phyloP scores from a whole-genome alignment of 2,888 invertebrate genomes.

The Acanthopleura granulata region DNA sequence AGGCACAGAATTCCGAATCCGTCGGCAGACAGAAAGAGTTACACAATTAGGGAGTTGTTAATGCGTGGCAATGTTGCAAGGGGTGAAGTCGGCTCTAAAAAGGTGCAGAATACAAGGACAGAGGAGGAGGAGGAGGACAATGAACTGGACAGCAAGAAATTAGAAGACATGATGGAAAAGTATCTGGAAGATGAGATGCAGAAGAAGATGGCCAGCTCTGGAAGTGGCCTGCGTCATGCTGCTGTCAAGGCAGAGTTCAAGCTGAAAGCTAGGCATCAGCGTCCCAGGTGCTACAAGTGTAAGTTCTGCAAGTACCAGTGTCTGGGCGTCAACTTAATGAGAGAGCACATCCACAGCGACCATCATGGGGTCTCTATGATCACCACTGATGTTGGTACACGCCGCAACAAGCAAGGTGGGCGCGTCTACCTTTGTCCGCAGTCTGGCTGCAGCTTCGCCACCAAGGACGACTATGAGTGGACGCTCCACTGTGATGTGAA shows the following conservation, averaged over 20 bases:
- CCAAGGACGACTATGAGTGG: not conserved
- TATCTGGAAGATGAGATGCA: slow-evolving; percentile 35
- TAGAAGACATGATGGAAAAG: slow-evolving; percentile 35
- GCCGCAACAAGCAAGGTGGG: not conserved
- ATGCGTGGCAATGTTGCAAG: not conserved
- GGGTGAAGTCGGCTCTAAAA: not conserved
- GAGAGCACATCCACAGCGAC: slow-evolving; percentile 30
- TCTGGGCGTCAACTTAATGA: slow-evolving; percentile 39
- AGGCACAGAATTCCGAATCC: not conserved
- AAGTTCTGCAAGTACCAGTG: slow-evolving; percentile 33
- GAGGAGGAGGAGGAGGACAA: slow-evolving; percentile 18
- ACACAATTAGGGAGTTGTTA: not conserved
- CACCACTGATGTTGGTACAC: not conserved
- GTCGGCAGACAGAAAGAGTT: not conserved
- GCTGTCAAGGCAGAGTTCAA: slow-evolving; percentile 37
- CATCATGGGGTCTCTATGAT: slow-evolving; percentile 22
- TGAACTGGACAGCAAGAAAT: slow-evolving; percentile 28
- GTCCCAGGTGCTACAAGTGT: slow-evolving; percentile 40
- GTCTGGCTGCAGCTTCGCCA: not conserved
- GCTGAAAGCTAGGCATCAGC: slow-evolving; percentile 32
- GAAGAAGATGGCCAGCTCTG: slow-evolving; percentile 22
- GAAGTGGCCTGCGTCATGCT: slow-evolving; percentile 37
- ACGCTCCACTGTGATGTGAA: not conserved
- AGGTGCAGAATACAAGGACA: slow-evolving; percentile 9
- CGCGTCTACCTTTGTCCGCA: not conserved